Conservation (phyloP, 2,797 vertebrate species). For the Thunnus albacares region DNA sequence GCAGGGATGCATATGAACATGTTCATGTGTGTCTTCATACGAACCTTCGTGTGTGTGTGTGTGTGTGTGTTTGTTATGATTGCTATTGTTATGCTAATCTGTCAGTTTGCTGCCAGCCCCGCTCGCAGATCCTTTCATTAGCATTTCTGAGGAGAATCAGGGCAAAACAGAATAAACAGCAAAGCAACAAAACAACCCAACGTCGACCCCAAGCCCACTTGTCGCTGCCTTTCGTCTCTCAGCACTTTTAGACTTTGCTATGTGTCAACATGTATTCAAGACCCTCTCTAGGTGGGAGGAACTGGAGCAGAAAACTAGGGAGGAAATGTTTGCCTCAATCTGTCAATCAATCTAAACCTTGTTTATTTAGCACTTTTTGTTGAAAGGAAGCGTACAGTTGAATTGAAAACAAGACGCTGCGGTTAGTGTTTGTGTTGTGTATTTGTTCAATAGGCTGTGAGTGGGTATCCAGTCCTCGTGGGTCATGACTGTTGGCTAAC, state of each 20-base stretch:
- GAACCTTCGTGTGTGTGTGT: constrained; percentile 14
- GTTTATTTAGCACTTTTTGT: constrained; percentile 48
- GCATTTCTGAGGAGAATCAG: constrained; percentile 77
- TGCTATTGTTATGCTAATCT: constrained; percentile 76
- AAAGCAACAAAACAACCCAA: constrained; percentile 58
- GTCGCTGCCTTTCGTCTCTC: constrained; percentile 70
- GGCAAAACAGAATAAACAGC: constrained; percentile 71
- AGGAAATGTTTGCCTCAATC: constrained; percentile 57
- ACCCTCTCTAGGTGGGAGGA: constrained; percentile 48
- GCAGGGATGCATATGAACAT: not conserved
- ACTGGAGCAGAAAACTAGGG: constrained; percentile 60
- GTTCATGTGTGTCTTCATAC: constrained; percentile 19
- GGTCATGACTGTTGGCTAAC: not conserved
- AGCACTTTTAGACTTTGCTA: constrained; percentile 32
- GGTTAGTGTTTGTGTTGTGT: not conserved
- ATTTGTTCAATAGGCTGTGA: constrained; percentile 10
- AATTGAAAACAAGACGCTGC: constrained; percentile 1
- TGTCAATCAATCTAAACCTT: constrained; percentile 65
- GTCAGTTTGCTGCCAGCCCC: constrained; percentile 62
- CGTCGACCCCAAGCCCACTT: constrained; percentile 57
- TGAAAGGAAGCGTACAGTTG: constrained; percentile 6
- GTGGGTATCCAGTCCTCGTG: constrained; percentile 1
- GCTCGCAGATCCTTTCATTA: constrained; percentile 67
- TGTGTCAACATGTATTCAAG: constrained; percentile 46
- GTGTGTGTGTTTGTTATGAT: constrained; percentile 49